phyloP scores from a whole-genome alignment of 2,888 invertebrate genomes.

The Cheilosia vulpina region DNA sequence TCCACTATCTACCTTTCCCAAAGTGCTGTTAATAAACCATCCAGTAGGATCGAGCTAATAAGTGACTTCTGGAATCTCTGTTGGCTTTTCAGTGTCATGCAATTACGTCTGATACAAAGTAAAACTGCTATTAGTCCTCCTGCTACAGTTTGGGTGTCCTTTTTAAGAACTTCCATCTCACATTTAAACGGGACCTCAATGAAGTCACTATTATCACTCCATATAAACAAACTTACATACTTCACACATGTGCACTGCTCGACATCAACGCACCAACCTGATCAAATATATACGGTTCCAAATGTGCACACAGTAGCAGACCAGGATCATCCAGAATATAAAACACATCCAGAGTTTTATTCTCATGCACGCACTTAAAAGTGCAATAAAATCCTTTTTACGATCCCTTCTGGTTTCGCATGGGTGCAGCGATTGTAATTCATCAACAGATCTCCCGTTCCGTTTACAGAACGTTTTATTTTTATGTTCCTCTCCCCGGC shows the following conservation, averaged over 20 bases:
- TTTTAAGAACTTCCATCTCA: neutral
- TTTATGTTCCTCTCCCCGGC: constrained; percentile 59
- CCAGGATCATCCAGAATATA: constrained; percentile 30
- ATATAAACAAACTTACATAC: constrained; percentile 61
- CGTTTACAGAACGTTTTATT: constrained; percentile 53
- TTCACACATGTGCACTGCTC: constrained; percentile 58
- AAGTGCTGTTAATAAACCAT: no score
- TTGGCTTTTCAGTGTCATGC: no score
- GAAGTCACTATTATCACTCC: constrained; percentile 69
- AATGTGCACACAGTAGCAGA: constrained; percentile 23
- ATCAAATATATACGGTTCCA: constrained; percentile 53
- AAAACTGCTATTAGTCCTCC: no score
- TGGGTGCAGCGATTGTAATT: constrained; percentile 60
- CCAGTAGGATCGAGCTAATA: no score
- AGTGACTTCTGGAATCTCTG: no score
- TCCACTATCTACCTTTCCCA: no score
- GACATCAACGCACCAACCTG: constrained; percentile 59
- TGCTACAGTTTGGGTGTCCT: neutral
- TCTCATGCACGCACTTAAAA: constrained; percentile 72
- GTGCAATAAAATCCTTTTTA: constrained; percentile 71
- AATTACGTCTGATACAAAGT: no score
- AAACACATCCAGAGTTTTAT: constrained; percentile 23
- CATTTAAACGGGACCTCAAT: constrained; percentile 16
- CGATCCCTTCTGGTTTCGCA: constrained; percentile 72
- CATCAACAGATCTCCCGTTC: constrained; percentile 48